Base-by-base conservation (phyloP, 2,113 vertebrate species). In the Pseudopodoces humilis region DNA sequence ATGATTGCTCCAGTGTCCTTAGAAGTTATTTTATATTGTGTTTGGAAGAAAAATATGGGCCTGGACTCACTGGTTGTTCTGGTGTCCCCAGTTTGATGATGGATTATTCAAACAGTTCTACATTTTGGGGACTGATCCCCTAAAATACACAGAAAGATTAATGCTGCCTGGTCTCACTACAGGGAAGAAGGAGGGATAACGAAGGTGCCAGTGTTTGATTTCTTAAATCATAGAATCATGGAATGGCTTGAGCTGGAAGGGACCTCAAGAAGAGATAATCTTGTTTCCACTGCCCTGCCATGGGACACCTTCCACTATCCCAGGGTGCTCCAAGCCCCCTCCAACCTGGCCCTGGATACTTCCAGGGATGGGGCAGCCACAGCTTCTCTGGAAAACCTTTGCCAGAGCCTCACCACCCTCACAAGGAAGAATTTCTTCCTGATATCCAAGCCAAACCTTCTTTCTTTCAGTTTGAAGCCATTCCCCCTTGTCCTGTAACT, bases 301-400 rank as follows among this genome's bases (percentile, higher is more conserved):
- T 18, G 16, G n/a, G 25, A 55, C n/a, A 15, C 5, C 25, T 69
- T 43, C 20, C 30, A 31, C 11, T 13, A 6, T 2, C 4, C n/a
- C 55, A 43, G 25, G 6, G 6, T 33, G 18, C 25, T 76, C 41
- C 21, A 49, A 23, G 2, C 15, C 11, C 11, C 0, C 0, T 55
- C 35, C 63, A 76, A 1, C 39, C 24, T 27, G n/a, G 4, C 30
- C 41, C 55, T 69, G 35, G 4, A 19, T 30, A 35, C 10, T 55
- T 35, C 14, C 63, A 83, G n/a, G 2, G 17, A 82, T 35, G 39
- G 6, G 7, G 10, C 24, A 76, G 39, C 16, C 24, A 27, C 24
- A 76, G 14, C 10, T 47, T 35, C n/a, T 31, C 41, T 55, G 11
- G 9, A 4, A 3, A 53, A 2, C 30, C 8, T 63, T 2, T 69